Percentiles rank a stretch among this genome's conserved stretches.
These are phyloP conservation scores for Lophura swinhoii DNA, from an alignment of 2,797 vertebrate species.

Conservation along the genomic window DNA sequence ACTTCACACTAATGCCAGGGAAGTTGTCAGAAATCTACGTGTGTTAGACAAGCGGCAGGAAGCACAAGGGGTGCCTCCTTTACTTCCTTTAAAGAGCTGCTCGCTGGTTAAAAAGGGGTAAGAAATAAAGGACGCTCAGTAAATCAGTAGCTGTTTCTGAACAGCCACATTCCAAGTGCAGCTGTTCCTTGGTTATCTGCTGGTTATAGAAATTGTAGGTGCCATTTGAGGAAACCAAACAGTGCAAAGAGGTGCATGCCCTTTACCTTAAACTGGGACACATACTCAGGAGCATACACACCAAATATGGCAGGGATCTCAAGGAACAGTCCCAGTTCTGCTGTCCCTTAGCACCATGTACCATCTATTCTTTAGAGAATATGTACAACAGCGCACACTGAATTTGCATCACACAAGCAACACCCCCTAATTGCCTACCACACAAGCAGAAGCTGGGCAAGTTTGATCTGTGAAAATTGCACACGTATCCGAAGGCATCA, in stretches of 20 bases:
- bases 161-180: neutral
- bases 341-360: neutral
- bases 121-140: neutral
- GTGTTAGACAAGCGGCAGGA: neutral
- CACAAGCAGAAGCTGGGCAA: accelerated
- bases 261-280: slow-evolving; percentile 1
- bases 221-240: slow-evolving; percentile 3
- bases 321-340: neutral
- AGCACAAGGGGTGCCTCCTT: neutral
- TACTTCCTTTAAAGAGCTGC: neutral
- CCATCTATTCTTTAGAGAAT: neutral
- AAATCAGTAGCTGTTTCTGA: neutral
- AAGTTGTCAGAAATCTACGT: neutral
- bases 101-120: neutral
- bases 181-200: slow-evolving; percentile 34
- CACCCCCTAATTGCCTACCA: neutral
- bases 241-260: neutral
- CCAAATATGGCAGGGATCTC: neutral
- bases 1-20: neutral
- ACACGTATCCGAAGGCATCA: accelerated
- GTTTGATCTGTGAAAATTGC: neutral
- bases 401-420: neutral
- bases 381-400: neutral
- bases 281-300: neutral
- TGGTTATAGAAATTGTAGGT: neutral